These are phyloP conservation scores for Dipodomys merriami DNA, from an alignment of 2,113 vertebrate genomes.

Conservation along the genomic window DNA sequence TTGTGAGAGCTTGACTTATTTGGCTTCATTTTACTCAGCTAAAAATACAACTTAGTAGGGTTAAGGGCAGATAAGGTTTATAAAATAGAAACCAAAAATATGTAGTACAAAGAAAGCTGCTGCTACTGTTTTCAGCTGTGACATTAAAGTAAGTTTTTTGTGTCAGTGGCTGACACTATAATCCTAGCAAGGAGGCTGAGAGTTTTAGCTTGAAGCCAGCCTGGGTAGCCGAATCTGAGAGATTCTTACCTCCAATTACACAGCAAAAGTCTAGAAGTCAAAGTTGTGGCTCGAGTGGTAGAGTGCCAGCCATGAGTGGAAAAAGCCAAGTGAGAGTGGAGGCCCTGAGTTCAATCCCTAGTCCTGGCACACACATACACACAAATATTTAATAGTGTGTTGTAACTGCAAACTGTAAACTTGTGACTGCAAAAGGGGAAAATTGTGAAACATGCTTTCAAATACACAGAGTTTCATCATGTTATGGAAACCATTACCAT, in stretches of 20 bases:
- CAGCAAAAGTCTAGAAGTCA: no score
- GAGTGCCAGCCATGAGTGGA: no score
- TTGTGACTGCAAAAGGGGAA: background rate
- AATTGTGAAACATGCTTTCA: background rate
- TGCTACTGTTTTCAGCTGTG: background rate
- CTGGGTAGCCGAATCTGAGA: no score
- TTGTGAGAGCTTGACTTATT: background rate
- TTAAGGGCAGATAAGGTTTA: background rate
- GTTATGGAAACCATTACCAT: background rate
- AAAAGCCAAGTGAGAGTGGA: no score
- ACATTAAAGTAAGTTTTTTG: no score
- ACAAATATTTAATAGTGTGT: background rate
- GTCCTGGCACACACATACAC: background rate
- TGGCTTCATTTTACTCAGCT: background rate
- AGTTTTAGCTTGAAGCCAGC: no score
- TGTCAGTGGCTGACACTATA: no score
- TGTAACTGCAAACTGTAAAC: background rate
- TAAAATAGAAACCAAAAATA: background rate
- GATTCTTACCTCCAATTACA: no score
- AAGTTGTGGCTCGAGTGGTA: no score
- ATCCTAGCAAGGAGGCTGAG: no score
- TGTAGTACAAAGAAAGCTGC: background rate
- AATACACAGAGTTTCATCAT: background rate
- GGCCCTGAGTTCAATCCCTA: no score
- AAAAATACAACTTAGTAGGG: background rate